Percentiles rank a stretch among this genome's conserved stretches.
Conservation (phyloP, 2,888 invertebrate species). For the Zygothrica quintamaculata region DNA sequence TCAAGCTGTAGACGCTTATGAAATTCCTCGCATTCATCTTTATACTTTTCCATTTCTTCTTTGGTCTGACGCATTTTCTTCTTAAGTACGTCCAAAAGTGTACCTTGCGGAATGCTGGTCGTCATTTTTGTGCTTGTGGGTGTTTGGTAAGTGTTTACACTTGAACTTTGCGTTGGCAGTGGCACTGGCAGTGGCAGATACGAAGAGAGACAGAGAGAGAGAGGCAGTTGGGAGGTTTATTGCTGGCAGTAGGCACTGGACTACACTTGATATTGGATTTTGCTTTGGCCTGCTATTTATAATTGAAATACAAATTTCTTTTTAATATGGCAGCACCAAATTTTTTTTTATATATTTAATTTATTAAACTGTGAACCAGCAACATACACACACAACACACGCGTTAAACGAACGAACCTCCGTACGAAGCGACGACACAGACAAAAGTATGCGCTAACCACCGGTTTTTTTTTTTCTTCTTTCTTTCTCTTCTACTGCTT, state of each 20-base stretch:
- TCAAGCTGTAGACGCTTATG: slow-evolving; percentile 97
- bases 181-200: slow-evolving; percentile 8
- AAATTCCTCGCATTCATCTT: slow-evolving; percentile 98
- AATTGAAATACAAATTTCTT: slow-evolving; percentile 48
- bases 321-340: slow-evolving; percentile 64
- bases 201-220: too few relatives aligned
- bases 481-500: slow-evolving; percentile 63
- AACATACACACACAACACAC: too few relatives aligned
- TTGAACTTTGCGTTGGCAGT: slow-evolving; percentile 54
- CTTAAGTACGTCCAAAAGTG: slow-evolving; percentile 98
- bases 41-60: slow-evolving; percentile 99
- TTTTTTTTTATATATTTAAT: slow-evolving; percentile 56
- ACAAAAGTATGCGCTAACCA: slow-evolving; percentile 75
- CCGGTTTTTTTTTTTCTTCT: slow-evolving; percentile 79
- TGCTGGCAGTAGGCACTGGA: slow-evolving; percentile 44
- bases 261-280: slow-evolving; percentile 62
- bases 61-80: slow-evolving; percentile 99
- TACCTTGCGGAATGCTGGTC: slow-evolving; percentile 95
- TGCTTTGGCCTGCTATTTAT: slow-evolving; percentile 37
- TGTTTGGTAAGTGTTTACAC: slow-evolving; percentile 66
- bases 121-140: slow-evolving; percentile 87
- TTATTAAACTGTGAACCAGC: slow-evolving; percentile 64
- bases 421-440: slow-evolving; percentile 58
- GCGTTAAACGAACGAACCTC: slow-evolving; percentile 55
- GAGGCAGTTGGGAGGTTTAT: slow-evolving; percentile 31